Conservation (phyloP, 1,140 invertebrate species). For the Dinoponera quadriceps region DNA sequence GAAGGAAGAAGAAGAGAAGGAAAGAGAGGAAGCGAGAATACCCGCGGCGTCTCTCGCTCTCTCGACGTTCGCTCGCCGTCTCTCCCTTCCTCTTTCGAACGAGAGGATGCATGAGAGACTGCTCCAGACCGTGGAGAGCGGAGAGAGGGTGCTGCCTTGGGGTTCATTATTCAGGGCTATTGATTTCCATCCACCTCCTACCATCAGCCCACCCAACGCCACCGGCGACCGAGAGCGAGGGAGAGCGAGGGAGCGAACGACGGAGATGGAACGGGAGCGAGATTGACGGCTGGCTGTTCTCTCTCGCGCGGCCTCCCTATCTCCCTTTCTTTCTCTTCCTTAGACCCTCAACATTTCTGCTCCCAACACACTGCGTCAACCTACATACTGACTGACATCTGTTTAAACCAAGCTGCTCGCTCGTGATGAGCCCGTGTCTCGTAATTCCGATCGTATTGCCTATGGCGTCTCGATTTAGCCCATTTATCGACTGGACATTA, state of each 20-base stretch:
- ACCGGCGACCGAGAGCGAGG: conserved; percentile 73
- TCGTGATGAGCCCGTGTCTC: conserved; percentile 59
- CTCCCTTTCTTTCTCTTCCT: conserved; percentile 51
- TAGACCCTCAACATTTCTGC: conserved; percentile 62
- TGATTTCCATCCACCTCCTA: conserved; percentile 84
- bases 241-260: conserved; percentile 59
- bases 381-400: conserved; percentile 75
- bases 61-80: conserved; percentile 37
- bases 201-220: conserved; percentile 79
- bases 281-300: conserved; percentile 77
- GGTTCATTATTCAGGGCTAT: conserved; percentile 85
- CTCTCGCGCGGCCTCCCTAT: conserved; percentile 56
- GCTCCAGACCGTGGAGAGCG: conserved; percentile 76
- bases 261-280: conserved; percentile 71
- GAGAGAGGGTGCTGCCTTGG: conserved; percentile 80
- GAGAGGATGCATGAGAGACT: conserved; percentile 78
- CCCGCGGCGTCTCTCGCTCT: conserved; percentile 1
- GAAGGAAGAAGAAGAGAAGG: conserved; percentile 58
- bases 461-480: conserved; percentile 23
- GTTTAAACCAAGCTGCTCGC: conserved; percentile 71
- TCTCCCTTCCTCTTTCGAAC: conserved; percentile 71
- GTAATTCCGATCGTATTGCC: conserved; percentile 38
- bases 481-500: conserved; percentile 33
- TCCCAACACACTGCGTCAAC: conserved; percentile 70
- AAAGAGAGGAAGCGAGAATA: conserved; percentile 52